phyloP scores from a whole-genome alignment of 2,113 vertebrate genomes.

The Theristicus caerulescens region DNA sequence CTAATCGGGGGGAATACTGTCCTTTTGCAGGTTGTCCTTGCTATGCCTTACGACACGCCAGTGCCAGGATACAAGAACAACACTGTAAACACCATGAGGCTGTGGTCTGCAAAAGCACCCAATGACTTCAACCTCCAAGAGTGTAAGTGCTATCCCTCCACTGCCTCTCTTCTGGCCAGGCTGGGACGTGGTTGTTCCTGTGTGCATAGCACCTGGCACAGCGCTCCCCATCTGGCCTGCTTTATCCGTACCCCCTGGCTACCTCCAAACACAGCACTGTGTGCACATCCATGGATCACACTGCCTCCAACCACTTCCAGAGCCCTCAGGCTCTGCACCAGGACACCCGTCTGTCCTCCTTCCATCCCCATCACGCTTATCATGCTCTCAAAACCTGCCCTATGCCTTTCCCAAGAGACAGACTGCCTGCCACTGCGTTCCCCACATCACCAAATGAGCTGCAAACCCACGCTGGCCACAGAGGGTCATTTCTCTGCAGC shows the following conservation, averaged over 20 bases:
- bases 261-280: neutral
- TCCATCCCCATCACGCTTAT: neutral
- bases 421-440: neutral
- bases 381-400: neutral
- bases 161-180: neutral
- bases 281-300: neutral
- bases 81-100: constrained; percentile 89
- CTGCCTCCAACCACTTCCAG: neutral
- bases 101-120: constrained; percentile 89
- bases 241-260: neutral
- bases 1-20: neutral
- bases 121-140: constrained; percentile 88
- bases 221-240: neutral
- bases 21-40: constrained; percentile 79
- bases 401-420: neutral
- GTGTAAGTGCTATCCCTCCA: constrained; percentile 70
- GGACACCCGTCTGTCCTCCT: neutral
- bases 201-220: neutral
- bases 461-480: neutral
- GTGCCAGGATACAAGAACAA: constrained; percentile 90
- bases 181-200: neutral
- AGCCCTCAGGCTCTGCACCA: neutral
- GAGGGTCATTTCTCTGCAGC: neutral
- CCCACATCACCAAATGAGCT: neutral
- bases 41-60: constrained; percentile 88